Base-by-base conservation (phyloP, 2,888 invertebrate species). In the Spodoptera exigua region DNA sequence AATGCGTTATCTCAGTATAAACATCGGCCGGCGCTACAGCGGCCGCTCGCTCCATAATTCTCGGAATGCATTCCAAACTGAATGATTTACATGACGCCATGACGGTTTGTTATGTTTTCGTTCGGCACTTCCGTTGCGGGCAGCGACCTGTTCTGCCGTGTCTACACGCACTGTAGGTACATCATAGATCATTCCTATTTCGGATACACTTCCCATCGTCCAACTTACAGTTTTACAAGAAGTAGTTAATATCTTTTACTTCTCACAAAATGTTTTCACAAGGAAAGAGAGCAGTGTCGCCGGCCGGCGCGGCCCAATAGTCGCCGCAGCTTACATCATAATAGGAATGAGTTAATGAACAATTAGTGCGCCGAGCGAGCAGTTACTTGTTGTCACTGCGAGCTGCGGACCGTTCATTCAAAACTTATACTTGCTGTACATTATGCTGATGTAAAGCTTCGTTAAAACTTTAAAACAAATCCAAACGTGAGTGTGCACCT, bases 61-160 rank as follows among this genome's bases (percentile, higher is more conserved):
- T 48, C 36, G 53, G 53, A 74, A 61, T 63, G 51, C 55, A 66
- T 63, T 65, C 58, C 56, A 16, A 51, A 45, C 44, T 44, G 49
- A 74, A 74, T 63, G 70, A 74, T 70, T 70, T 70, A 69, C 56
- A 55, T 44, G 63, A 44, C 21, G 27, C 7, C 56, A 55, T 44
- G 63, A 44, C 21, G 27, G 10, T 41, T 14, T 43, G 12, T 53
- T 55, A 54, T 27, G 49, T 49, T 47, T 58, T 61, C 51, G 49
- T 51, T 54, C 32, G 54, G 46, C 44, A 47, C 54, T 46, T 67
- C 49, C 46, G 53, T 40, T 10, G 48, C n/a, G 7, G 13, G 49
- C 46, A 32, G 34, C 5, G 27, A 16, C 11, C 36, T 40, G 44
- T 11, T 17, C 13, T 14, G 5, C 41, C 12, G 10, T 1, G 17